phyloP scores from a whole-genome alignment of 2,113 vertebrate species.

The Ptychochromis oligacanthus region DNA sequence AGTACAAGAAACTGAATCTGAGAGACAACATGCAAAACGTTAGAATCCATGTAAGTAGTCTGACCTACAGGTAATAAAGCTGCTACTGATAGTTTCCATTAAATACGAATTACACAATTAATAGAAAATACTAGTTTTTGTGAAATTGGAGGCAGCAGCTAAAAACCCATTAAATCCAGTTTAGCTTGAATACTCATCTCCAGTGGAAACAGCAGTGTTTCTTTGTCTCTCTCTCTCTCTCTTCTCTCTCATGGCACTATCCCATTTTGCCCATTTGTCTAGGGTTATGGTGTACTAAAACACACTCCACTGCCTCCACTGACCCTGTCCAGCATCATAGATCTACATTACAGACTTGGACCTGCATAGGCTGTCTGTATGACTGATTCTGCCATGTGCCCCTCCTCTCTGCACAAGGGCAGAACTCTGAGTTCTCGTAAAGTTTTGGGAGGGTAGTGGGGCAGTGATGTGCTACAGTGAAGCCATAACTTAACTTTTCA shows the following conservation, averaged over 20 bases:
- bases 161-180: neutral
- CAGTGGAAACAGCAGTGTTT: neutral
- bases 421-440: slow-evolving; percentile 44
- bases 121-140: neutral
- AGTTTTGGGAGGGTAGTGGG: slow-evolving; percentile 6
- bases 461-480: slow-evolving; percentile 12
- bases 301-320: slow-evolving; percentile 64
- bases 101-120: neutral
- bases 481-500: neutral
- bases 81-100: slow-evolving; percentile 4
- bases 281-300: slow-evolving; percentile 67
- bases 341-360: slow-evolving; percentile 64
- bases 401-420: slow-evolving; percentile 52
- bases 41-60: slow-evolving; percentile 16
- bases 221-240: neutral
- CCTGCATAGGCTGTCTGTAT: slow-evolving; percentile 55
- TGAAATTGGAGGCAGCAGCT: neutral
- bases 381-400: slow-evolving; percentile 51
- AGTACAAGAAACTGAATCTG: slow-evolving; percentile 38
- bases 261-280: slow-evolving; percentile 54
- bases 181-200: slow-evolving; percentile 8
- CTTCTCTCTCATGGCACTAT: neutral
- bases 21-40: slow-evolving; percentile 37
- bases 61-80: slow-evolving; percentile 22
- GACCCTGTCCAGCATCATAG: slow-evolving; percentile 67